Evolutionary conservation across 2,888 invertebrate species (phyloP).

Genomic region (Oscheius sp.): DNA sequence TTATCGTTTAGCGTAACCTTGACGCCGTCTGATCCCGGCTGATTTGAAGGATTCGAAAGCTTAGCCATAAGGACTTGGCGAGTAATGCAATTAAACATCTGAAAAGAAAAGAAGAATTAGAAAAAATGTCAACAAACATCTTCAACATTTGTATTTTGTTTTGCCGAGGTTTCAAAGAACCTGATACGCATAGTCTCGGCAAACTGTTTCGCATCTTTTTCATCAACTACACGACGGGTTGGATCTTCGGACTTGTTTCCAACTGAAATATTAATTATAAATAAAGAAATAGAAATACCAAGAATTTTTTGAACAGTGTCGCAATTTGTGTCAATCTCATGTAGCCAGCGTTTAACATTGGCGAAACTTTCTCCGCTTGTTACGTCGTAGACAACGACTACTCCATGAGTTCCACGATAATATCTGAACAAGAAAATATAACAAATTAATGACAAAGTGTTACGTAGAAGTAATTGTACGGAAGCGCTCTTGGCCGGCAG

Average conservation of each 20-base stretch:
- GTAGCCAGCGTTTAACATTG: conserved; percentile 97
- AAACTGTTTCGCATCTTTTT: conserved; percentile 94
- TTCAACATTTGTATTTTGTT: conserved; percentile 98
- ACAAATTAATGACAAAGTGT: conserved; percentile 23
- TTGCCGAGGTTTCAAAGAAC: conserved; percentile 97
- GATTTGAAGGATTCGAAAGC: conserved; percentile 69
- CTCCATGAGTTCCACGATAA: conserved; percentile 98
- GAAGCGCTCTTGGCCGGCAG: conserved; percentile 95
- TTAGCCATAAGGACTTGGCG: conserved; percentile 86
- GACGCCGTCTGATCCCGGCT: conserved; percentile 34
- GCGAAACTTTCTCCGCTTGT: conserved; percentile 98
- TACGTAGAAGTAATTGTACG: conserved; percentile 97
- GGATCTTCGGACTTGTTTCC: conserved; percentile 96
- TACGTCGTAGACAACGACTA: conserved; percentile 99
- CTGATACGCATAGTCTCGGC: conserved; percentile 96
- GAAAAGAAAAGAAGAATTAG: conserved; percentile 43
- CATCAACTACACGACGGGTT: conserved; percentile 91
- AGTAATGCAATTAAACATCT: conserved; percentile 81
- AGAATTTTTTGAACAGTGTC: conserved; percentile 76
- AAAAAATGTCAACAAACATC: conserved; percentile 78
- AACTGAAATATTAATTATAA: conserved; percentile 73
- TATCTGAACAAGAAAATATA: conserved; percentile 76
- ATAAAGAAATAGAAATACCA: conserved; percentile 37
- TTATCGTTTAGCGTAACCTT: conserved; percentile 37
- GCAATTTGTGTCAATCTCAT: conserved; percentile 99